phyloP scores from a whole-genome alignment of 2,888 invertebrate species.

The Ochlodes sylvanus region DNA sequence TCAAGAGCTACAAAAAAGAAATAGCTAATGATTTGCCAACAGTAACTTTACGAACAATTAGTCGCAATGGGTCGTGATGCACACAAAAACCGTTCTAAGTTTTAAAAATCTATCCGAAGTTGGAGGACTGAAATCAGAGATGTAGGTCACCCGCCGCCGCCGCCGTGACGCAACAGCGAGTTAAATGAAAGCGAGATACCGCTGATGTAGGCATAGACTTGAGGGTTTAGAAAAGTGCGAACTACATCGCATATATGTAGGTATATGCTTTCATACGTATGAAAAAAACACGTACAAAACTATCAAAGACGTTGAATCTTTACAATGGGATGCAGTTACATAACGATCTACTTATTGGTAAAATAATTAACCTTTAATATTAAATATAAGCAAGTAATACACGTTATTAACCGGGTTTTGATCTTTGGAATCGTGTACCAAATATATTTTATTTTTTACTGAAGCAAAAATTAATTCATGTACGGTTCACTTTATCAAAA shows the following conservation, averaged over 20 bases:
- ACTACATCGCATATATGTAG: not conserved
- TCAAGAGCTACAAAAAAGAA: not conserved
- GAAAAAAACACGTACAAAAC: no score
- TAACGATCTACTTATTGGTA: no score
- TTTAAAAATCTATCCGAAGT: conserved; percentile 1
- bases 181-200: conserved; percentile 9
- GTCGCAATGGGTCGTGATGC: not conserved
- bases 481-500: no score
- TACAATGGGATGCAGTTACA: no score
- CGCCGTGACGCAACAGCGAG: not conserved
- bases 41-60: not conserved
- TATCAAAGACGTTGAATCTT: no score
- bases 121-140: conserved; percentile 18
- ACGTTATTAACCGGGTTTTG: no score
- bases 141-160: conserved; percentile 18
- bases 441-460: no score
- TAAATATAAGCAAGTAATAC: no score
- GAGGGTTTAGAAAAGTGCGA: conserved; percentile 4
- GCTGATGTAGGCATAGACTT: conserved; percentile 11
- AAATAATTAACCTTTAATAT: no score
- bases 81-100: not conserved
- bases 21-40: not conserved
- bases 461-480: no score
- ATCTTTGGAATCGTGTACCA: no score
- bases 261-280: no score